Percentiles rank a stretch among this genome's conserved stretches.
Evolutionary conservation across 2,797 vertebrate genomes (phyloP).

Genomic region (Protosalanx chinensis): DNA sequence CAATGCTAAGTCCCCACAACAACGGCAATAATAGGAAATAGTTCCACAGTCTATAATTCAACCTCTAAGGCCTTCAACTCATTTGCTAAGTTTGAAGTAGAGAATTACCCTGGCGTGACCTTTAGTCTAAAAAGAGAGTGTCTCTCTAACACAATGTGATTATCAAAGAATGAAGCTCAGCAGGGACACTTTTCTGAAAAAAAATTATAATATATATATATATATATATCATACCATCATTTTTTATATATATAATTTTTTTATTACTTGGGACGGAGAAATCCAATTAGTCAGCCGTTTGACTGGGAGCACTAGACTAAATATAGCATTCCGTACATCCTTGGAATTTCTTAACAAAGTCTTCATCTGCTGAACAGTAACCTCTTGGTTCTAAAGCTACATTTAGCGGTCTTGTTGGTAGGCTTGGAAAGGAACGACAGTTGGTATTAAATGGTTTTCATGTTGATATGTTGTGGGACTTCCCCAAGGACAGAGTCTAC

Average conservation of each 20-base stretch:
- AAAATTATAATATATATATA: no score
- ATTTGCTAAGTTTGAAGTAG: background rate
- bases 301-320: constrained; percentile 16
- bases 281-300: constrained; percentile 28
- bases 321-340: constrained; percentile 15
- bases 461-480: constrained; percentile 39
- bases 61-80: background rate
- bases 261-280: constrained; percentile 32
- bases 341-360: background rate
- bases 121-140: constrained; percentile 25
- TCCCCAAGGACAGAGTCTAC: constrained; percentile 28
- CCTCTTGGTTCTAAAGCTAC: background rate
- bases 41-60: background rate
- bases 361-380: background rate
- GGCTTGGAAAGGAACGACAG: constrained; percentile 22
- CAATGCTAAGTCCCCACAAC: background rate
- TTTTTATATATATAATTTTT: no score
- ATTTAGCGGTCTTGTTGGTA: constrained; percentile 7
- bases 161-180: constrained; percentile 11
- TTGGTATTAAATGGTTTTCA: constrained; percentile 46
- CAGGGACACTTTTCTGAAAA: constrained; percentile 11
- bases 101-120: constrained; percentile 33
- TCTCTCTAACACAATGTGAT: constrained; percentile 31
- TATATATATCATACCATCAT: no score
- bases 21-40: background rate